Percentiles rank a stretch among this genome's conserved stretches.
Conservation (phyloP, 2,113 vertebrate species). For the Sebastes schlegelii region DNA sequence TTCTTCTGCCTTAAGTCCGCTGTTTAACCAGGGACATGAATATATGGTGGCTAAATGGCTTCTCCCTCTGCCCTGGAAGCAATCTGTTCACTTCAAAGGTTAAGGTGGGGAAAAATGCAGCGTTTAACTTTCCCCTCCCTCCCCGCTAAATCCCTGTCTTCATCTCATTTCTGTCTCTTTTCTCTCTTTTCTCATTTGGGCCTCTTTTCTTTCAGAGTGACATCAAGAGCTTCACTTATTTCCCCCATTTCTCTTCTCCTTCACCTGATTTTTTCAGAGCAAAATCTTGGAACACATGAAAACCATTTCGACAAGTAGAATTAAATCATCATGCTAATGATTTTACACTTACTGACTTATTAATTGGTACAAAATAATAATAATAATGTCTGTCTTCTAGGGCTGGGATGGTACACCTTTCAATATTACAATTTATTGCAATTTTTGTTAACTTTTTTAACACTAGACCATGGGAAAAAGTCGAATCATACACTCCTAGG, state of each 20-base stretch:
- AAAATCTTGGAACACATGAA: neutral
- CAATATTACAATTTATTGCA: too few species aligned
- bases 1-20: slow-evolving; percentile 70
- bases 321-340: neutral
- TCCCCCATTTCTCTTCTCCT: too few species aligned
- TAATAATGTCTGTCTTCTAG: too few species aligned
- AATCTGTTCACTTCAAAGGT: slow-evolving; percentile 80
- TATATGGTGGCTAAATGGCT: slow-evolving; percentile 70
- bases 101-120: slow-evolving; percentile 27
- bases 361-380: neutral
- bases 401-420: too few species aligned
- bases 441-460: too few species aligned
- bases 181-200: slow-evolving; percentile 71
- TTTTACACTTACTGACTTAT: neutral
- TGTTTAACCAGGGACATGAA: slow-evolving; percentile 78
- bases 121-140: slow-evolving; percentile 85
- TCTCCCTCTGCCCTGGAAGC: slow-evolving; percentile 72
- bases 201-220: slow-evolving; percentile 32
- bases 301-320: neutral
- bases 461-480: too few species aligned
- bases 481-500: too few species aligned
- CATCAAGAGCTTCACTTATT: neutral
- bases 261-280: neutral
- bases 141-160: slow-evolving; percentile 73
- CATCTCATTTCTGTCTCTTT: slow-evolving; percentile 82